Percentiles rank a stretch among this genome's conserved stretches.
Evolutionary conservation across 2,113 vertebrate species (phyloP).

Genomic region (Danio rerio): GRCz12tu NC_133186.1:13496501-13497000

Average conservation of each 20-base stretch:
- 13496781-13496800: slow-evolving; percentile 56
- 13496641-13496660: not conserved
- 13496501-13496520: no score
- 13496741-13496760: slow-evolving; percentile 48
- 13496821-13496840: not conserved
- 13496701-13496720: slow-evolving; percentile 31
- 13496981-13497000: slow-evolving; percentile 23
- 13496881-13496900: not conserved
- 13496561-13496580: not conserved
- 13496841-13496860: slow-evolving; percentile 34
- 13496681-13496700: slow-evolving; percentile 24
- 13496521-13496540: no score
- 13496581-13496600: not conserved
- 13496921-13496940: not conserved
- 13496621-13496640: not conserved
- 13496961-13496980: not conserved
- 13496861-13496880: not conserved
- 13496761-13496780: slow-evolving; percentile 42
- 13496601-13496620: not conserved
- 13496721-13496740: slow-evolving; percentile 37
- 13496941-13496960: not conserved
- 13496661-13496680: not conserved
- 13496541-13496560: not conserved
- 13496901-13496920: not conserved
- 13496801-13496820: slow-evolving; percentile 30